Base-by-base conservation (phyloP, 2,888 invertebrate species). In the Crepidodera aurea region DNA sequence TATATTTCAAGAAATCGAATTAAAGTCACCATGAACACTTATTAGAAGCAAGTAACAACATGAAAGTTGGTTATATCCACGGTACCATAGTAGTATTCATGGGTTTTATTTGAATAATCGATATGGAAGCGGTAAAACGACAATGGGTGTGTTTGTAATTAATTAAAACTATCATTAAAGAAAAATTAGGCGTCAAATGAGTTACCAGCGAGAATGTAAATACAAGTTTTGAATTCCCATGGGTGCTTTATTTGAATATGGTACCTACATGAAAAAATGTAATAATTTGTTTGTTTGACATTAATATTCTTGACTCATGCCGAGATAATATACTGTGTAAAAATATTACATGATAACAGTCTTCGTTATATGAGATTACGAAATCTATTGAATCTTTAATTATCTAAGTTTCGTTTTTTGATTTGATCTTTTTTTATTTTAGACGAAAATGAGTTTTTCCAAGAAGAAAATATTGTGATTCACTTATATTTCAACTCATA, bases 61-160 rank as follows among this genome's bases (percentile, higher is more conserved):
- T 5, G 46, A 39, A 39, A 55, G 19, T 44, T 34, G 44, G 44
- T n/a, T 42, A 51, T 55, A 29, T 34, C 22, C 22, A 42, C 27
- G 15, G 15, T 42, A 16, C 18, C 42, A 19, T 16, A 8, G 34
- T 51, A 48, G 3, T 39, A 51, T 55, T 56, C 57, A 46, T 53
- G 44, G 51, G 15, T 53, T 25, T 39, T 27, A 54, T 58, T 62
- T 50, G 48, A 63, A 59, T 63, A 63, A 55, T 63, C 55, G 40
- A 59, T 19, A 40, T 53, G 42, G 50, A 19, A 55, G 51, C 42
- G 51, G 55, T 34, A 29, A 32, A 51, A 42, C 59, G 51, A 53
- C 57, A 51, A 57, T 62, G 63, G 59, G 57, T 44, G 59, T 53
- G 58, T 63, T 50, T 25, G 15, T 63, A 63, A 63, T 63, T 63